Conservation (phyloP, 2,113 vertebrate genomes). For the Drymodes brunneopygia region DNA sequence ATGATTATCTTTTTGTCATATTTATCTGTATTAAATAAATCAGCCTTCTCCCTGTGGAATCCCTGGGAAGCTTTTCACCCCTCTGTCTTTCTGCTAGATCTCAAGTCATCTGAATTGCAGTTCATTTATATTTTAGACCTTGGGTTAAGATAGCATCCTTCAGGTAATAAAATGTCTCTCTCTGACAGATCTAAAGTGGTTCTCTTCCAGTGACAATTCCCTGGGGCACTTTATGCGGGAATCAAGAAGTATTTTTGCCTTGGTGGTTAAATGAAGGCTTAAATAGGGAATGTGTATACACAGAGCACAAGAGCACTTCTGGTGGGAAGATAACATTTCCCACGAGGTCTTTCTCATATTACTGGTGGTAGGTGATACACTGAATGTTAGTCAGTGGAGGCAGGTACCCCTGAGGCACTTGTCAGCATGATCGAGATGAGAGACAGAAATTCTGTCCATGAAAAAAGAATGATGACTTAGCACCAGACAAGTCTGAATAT, state of each 20-base stretch:
- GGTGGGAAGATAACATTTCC: not conserved
- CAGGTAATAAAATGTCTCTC: conserved; percentile 13
- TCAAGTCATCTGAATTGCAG: conserved; percentile 22
- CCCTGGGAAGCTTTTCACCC: not conserved
- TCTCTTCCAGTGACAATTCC: not conserved
- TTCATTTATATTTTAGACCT: conserved; percentile 48
- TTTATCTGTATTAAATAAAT: conserved; percentile 59
- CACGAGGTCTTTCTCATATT: not conserved
- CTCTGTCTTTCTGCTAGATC: conserved; percentile 4
- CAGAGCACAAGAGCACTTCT: not conserved
- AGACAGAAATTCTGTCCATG: not conserved
- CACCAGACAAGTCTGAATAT: not conserved
- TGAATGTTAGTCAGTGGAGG: not conserved
- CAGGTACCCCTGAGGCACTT: not conserved
- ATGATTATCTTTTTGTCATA: conserved; percentile 51
- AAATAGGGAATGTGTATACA: not conserved
- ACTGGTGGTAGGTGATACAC: not conserved
- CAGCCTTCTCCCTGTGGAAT: not conserved
- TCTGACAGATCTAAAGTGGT: conserved; percentile 11
- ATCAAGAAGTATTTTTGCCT: not conserved
- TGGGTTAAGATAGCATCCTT: conserved; percentile 15
- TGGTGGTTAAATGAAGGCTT: not conserved
- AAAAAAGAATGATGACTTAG: not conserved
- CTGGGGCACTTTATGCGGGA: not conserved
- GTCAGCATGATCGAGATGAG: not conserved